phyloP scores from a whole-genome alignment of 2,113 vertebrate genomes.

The Catagonus wagneri region DNA sequence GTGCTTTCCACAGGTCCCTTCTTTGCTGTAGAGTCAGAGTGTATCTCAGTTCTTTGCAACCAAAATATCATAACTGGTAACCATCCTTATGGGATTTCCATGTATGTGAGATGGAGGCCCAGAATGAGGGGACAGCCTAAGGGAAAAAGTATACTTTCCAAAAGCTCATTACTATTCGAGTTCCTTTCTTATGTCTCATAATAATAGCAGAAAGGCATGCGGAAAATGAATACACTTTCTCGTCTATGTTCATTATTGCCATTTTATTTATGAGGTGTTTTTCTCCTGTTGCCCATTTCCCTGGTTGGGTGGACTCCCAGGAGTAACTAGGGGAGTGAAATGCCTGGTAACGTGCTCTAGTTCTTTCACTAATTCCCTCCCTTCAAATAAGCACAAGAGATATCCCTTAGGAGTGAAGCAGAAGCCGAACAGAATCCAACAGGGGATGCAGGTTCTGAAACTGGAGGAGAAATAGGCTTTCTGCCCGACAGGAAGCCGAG shows the following conservation, averaged over 20 bases:
- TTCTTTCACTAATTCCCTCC: background rate
- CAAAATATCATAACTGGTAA: background rate
- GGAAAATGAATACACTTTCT: background rate
- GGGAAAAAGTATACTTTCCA: background rate
- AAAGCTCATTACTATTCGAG: background rate
- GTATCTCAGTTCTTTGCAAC: background rate
- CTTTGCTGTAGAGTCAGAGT: background rate
- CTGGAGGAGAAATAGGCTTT: background rate
- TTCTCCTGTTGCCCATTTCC: background rate
- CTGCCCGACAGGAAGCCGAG: background rate
- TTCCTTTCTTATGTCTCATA: conserved; percentile 39
- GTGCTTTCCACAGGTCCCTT: background rate
- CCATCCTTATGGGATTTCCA: background rate
- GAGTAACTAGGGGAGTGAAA: background rate
- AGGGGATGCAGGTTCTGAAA: background rate
- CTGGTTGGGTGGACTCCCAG: background rate
- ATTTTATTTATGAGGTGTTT: background rate
- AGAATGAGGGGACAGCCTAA: background rate
- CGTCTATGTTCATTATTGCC: background rate
- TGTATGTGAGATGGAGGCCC: background rate
- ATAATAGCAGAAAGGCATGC: background rate
- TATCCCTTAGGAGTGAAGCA: background rate
- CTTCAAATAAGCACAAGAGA: background rate
- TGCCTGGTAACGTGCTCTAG: background rate
- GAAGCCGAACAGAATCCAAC: background rate